phyloP scores from a whole-genome alignment of 2,113 vertebrate species.

The Neotoma lepida region DNA sequence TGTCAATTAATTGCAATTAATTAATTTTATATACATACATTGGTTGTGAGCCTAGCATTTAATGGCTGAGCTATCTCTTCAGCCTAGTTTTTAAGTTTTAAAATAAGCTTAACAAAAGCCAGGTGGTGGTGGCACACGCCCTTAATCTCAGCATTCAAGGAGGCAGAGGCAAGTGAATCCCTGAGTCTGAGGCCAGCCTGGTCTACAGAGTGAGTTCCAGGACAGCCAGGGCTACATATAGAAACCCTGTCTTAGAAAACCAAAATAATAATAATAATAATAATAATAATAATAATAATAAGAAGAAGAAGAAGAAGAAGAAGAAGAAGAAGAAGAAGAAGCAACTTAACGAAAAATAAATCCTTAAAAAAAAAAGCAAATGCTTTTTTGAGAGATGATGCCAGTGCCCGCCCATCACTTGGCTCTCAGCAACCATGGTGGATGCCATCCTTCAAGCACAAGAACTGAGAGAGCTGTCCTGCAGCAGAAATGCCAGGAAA shows the following conservation, averaged over 20 bases:
- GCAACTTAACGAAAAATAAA: background rate
- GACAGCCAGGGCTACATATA: background rate
- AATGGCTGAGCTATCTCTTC: background rate
- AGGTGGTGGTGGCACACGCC: rapidly evolving
- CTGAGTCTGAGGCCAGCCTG: background rate
- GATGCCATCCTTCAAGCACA: background rate
- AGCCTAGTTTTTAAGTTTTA: background rate
- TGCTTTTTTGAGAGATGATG: background rate
- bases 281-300: too few relatives aligned
- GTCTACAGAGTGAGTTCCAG: background rate
- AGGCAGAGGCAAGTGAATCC: background rate
- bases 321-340: too few relatives aligned
- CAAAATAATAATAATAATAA: too few relatives aligned
- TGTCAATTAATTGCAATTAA: background rate
- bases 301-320: too few relatives aligned
- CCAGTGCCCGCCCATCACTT: background rate
- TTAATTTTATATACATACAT: too few relatives aligned
- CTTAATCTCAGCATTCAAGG: background rate
- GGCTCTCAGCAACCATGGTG: background rate
- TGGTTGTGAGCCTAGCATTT: background rate
- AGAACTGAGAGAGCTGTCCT: background rate
- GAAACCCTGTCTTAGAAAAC: background rate
- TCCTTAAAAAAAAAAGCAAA: background rate
- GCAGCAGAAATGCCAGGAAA: background rate
- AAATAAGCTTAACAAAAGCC: background rate